Conservation (phyloP, 2,113 vertebrate species). For the Amblyopsis rosae region DNA sequence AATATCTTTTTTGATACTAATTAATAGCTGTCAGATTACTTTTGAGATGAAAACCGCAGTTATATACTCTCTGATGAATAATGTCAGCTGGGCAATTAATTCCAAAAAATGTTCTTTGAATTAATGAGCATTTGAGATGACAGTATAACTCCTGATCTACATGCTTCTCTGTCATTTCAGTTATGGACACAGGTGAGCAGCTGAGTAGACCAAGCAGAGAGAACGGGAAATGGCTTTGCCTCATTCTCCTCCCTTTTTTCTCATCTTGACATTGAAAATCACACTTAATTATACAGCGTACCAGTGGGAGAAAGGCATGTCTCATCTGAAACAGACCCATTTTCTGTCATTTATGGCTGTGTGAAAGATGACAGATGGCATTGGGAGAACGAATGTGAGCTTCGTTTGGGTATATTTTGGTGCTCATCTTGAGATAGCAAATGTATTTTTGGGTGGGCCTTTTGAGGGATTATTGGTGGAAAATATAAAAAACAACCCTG, state of each 20-base stretch:
- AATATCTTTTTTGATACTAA: too few relatives aligned
- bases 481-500: not conserved
- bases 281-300: slow-evolving; percentile 57
- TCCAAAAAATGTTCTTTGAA: slow-evolving; percentile 25
- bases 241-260: slow-evolving; percentile 31
- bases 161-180: slow-evolving; percentile 15
- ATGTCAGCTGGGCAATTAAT: slow-evolving; percentile 34
- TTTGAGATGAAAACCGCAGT: too few relatives aligned
- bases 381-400: not conserved
- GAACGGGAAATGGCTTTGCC: slow-evolving; percentile 31
- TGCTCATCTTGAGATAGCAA: slow-evolving; percentile 6
- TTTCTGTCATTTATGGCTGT: slow-evolving; percentile 41
- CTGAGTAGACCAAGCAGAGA: slow-evolving; percentile 7
- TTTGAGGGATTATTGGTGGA: slow-evolving; percentile 18
- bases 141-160: slow-evolving; percentile 15
- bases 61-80: too few relatives aligned
- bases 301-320: slow-evolving; percentile 32
- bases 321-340: slow-evolving; percentile 42
- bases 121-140: slow-evolving; percentile 45
- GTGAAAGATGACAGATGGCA: slow-evolving; percentile 31
- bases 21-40: too few relatives aligned
- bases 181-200: slow-evolving; percentile 22
- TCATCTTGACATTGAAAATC: slow-evolving; percentile 45
- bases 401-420: slow-evolving; percentile 8
- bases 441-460: not conserved